Percentiles rank a stretch among this genome's conserved stretches.
These are phyloP conservation scores for Podarcis siculus DNA, from an alignment of 2,797 vertebrate species.

Conservation along the genomic window DNA sequence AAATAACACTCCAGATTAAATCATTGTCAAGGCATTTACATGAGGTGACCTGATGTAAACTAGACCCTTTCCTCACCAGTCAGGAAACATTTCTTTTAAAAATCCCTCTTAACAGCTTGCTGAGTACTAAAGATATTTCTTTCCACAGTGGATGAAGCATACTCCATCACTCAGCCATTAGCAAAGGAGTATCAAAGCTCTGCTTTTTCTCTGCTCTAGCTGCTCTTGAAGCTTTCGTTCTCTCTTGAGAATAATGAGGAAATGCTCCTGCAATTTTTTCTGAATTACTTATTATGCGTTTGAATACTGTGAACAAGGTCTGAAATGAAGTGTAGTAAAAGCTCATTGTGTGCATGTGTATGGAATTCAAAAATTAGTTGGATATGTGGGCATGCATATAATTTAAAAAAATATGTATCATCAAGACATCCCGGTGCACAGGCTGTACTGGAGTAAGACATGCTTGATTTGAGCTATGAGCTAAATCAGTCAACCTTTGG, in stretches of 20 bases:
- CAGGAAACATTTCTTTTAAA: not conserved
- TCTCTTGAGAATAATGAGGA: conserved; percentile 2
- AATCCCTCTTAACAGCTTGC: not conserved
- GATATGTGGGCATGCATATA: not conserved
- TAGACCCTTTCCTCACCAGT: not conserved
- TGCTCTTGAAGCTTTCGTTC: not conserved
- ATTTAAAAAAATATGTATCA: not conserved
- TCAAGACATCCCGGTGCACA: not conserved
- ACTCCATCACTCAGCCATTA: not conserved
- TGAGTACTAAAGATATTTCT: not conserved
- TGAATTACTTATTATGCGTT: not conserved
- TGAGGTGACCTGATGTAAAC: not conserved
- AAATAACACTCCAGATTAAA: not conserved
- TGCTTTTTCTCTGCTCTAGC: not conserved
- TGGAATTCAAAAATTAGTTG: not conserved
- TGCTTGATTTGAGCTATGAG: too few species aligned
- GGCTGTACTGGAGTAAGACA: too few species aligned
- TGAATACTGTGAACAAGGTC: not conserved
- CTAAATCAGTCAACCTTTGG: too few species aligned
- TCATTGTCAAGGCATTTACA: not conserved
- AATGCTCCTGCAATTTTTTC: conserved; percentile 12
- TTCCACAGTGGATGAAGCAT: not conserved
- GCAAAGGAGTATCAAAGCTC: not conserved
- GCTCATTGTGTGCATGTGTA: not conserved
- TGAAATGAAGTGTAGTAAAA: not conserved